Percentiles rank a stretch among this genome's conserved stretches.
Evolutionary conservation across 2,113 vertebrate species (phyloP).

Genomic region (Platycercus adscitus): DNA sequence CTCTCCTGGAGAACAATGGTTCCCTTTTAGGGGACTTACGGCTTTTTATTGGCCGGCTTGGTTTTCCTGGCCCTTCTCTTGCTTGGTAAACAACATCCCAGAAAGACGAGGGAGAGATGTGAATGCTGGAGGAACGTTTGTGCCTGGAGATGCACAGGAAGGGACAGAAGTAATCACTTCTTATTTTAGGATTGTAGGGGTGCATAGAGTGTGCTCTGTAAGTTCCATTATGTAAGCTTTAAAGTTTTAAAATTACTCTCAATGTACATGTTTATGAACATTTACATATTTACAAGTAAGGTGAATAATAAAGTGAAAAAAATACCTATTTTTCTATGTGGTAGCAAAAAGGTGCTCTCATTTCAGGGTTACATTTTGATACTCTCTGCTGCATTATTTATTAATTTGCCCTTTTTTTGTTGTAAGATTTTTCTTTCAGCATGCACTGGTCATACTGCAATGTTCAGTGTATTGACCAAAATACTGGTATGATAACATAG

Average conservation of each 20-base stretch:
- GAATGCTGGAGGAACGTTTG: not conserved
- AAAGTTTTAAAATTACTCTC: not conserved
- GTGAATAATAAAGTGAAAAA: not conserved
- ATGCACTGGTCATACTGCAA: not conserved
- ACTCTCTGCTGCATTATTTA: not conserved
- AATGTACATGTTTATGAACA: not conserved
- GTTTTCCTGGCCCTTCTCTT: not conserved
- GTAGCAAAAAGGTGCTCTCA: not conserved
- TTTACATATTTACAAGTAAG: not conserved
- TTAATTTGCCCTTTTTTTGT: not conserved
- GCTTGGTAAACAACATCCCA: constrained; percentile 11
- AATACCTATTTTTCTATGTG: not conserved
- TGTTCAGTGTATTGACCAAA: not conserved
- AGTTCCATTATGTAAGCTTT: not conserved
- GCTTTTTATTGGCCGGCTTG: not conserved
- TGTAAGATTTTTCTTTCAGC: not conserved
- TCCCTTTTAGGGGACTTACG: not conserved
- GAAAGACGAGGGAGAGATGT: not conserved
- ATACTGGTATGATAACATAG: not conserved
- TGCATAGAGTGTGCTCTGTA: not conserved
- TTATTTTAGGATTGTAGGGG: not conserved
- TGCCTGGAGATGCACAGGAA: not conserved
- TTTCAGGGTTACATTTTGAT: not conserved
- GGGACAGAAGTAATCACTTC: not conserved
- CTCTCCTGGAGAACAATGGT: not conserved